These are phyloP conservation scores for Pyralis farinalis DNA, from an alignment of 2,888 invertebrate species.

Conservation along the genomic window DNA sequence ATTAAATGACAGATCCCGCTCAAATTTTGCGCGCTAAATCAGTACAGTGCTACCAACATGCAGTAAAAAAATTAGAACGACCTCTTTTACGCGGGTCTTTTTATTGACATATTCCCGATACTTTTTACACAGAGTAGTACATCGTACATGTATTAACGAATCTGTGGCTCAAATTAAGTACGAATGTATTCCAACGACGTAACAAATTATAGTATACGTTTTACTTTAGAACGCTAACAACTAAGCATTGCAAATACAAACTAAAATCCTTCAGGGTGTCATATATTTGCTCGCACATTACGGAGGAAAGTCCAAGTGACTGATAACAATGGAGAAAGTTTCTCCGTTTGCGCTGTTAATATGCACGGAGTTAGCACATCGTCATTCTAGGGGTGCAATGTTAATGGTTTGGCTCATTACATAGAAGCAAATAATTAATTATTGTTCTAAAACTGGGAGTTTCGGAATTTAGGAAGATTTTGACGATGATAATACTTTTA, in stretches of 20 bases:
- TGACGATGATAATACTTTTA: too few relatives aligned
- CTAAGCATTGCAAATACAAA: background rate
- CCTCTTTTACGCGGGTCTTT: too few relatives aligned
- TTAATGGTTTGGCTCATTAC: constrained; percentile 10
- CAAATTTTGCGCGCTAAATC: too few relatives aligned
- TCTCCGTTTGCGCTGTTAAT: constrained; percentile 10
- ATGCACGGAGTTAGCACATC: constrained; percentile 9
- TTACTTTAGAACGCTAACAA: background rate
- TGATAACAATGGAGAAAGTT: constrained; percentile 11
- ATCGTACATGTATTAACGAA: too few relatives aligned
- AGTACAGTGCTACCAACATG: too few relatives aligned
- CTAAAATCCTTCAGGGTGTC: constrained; percentile 5
- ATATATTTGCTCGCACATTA: constrained; percentile 7
- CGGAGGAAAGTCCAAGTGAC: constrained; percentile 8
- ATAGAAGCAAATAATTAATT: constrained; percentile 4
- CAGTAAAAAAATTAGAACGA: too few relatives aligned
- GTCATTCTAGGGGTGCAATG: constrained; percentile 4
- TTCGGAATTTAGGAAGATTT: constrained; percentile 5
- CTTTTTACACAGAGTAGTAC: too few relatives aligned
- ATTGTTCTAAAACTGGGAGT: background rate
- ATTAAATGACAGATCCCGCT: too few relatives aligned
- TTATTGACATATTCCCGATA: too few relatives aligned
- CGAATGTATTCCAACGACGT: too few relatives aligned
- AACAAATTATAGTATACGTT: too few relatives aligned
- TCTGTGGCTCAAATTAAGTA: too few relatives aligned